Evolutionary conservation across 23 tunicate genomes (phyloP).

Genomic region (Styela plicata): DNA sequence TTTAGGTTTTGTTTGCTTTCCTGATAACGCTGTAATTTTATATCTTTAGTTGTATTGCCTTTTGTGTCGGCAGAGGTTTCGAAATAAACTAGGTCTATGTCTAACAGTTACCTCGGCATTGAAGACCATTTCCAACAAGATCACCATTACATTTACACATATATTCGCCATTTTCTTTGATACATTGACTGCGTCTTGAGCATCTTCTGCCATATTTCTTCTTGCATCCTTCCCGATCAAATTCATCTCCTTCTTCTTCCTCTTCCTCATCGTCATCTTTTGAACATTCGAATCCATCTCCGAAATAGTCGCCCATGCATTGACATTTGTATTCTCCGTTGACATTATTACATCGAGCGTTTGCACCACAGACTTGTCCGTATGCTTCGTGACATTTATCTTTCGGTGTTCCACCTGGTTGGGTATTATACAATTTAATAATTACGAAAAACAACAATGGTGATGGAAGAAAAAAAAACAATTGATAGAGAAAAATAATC

Average conservation of each 20-base stretch:
- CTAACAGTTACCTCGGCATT: slow-evolving; percentile 9
- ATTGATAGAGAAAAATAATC: too few relatives aligned
- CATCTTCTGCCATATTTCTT: slow-evolving; percentile 9
- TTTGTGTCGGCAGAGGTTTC: too few relatives aligned
- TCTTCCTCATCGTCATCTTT: neutral
- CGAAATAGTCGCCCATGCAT: neutral
- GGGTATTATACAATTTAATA: too few relatives aligned
- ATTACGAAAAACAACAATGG: too few relatives aligned
- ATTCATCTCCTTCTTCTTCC: neutral
- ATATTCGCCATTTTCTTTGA: neutral
- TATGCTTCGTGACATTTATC: neutral
- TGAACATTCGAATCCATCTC: slow-evolving; percentile 13
- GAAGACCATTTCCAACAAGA: slow-evolving; percentile 12
- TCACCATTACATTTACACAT: slow-evolving; percentile 17
- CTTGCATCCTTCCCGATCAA: neutral
- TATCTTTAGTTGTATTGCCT: too few relatives aligned
- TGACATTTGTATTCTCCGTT: slow-evolving; percentile 1
- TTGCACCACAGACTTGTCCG: neutral
- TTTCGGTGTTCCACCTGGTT: neutral
- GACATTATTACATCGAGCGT: neutral
- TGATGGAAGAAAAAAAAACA: too few relatives aligned
- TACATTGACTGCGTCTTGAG: neutral
- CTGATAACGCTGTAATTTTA: too few relatives aligned
- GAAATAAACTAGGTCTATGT: too few relatives aligned
- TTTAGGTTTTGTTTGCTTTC: too few relatives aligned